Base-by-base conservation (phyloP, 2,113 vertebrate genomes). In the Periophthalmus modestus region DNA sequence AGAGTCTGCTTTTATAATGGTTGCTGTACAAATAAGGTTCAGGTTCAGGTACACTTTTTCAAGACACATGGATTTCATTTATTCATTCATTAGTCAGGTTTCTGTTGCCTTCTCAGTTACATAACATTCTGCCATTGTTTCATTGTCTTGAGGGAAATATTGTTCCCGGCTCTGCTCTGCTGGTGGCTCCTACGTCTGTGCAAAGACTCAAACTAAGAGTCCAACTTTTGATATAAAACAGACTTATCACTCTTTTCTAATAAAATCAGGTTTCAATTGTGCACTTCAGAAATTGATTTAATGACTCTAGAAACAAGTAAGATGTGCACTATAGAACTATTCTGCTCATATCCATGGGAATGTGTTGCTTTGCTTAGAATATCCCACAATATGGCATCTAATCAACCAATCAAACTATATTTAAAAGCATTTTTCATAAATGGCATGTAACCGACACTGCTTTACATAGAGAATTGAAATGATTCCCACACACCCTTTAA, bases 31-130 rank as follows among this genome's bases (percentile, higher is more conserved):
- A 14, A 57, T 57, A 9, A 43, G 9, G 11, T 10, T 43, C 10
- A 43, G 39, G 39, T 43, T 43, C 10, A 10, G 39, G 39, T 6
- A 10, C 39, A 43, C 39, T 43, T 43, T 43, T 43, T 14, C 1
- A 59, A 24, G 57, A 72, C 71, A 79, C 39, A 54, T 59, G 57
- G 66, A 63, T 16, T 79, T 76, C 23, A 61, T 81, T 73, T 57
- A 55, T 19, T n/a, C 50, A 23, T 57, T 57, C 48, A 36, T 65
- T 16, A 5, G 52, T 48, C 21, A 47, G 69, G 34, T 23, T 11
- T 69, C 39, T 54, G 59, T 71, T 65, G 36, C 73, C 28, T 66
- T 28, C 28, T 46, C 52, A 23, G 72, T 81, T 73, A 7, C 23
- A 13, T 62, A 74, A 79, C 7, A 2, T 66, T 50, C 23, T 24